Percentiles rank a stretch among this genome's conserved stretches.
Conservation (phyloP, 2,888 invertebrate species). For the Heliconius aoede region DNA sequence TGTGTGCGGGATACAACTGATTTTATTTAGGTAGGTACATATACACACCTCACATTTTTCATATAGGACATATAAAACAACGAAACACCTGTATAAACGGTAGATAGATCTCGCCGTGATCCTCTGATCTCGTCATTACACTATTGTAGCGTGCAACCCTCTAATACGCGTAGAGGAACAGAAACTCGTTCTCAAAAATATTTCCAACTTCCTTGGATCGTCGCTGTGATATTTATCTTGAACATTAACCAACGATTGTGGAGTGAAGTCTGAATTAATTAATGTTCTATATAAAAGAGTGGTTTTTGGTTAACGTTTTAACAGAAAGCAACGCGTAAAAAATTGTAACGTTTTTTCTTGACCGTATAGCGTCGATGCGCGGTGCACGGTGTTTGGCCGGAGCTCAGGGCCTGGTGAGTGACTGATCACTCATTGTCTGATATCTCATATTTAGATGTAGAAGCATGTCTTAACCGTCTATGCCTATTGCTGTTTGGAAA, state of each 20-base stretch:
- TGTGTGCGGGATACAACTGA: no score
- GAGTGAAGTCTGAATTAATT: no score
- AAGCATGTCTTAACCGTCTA: no score
- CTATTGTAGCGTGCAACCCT: slow-evolving; percentile 55
- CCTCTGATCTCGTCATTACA: slow-evolving; percentile 59
- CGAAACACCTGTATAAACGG: slow-evolving; percentile 51
- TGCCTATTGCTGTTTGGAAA: no score
- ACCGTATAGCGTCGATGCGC: background rate
- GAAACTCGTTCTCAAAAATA: slow-evolving; percentile 37
- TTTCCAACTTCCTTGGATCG: slow-evolving; percentile 15
- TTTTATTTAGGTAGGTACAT: no score
- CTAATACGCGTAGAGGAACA: slow-evolving; percentile 43
- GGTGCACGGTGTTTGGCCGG: background rate
- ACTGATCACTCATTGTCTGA: background rate
- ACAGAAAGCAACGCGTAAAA: background rate
- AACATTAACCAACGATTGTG: background rate
- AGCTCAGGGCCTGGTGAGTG: no score
- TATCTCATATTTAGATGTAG: no score
- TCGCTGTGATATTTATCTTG: background rate
- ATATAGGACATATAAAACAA: background rate
- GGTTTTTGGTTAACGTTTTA: background rate
- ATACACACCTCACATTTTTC: no score
- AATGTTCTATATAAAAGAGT: background rate
- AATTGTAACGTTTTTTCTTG: background rate
- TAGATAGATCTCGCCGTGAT: slow-evolving; percentile 52